These are phyloP conservation scores for Buteo buteo DNA, from an alignment of 2,113 vertebrate genomes.

Conservation along the genomic window DNA sequence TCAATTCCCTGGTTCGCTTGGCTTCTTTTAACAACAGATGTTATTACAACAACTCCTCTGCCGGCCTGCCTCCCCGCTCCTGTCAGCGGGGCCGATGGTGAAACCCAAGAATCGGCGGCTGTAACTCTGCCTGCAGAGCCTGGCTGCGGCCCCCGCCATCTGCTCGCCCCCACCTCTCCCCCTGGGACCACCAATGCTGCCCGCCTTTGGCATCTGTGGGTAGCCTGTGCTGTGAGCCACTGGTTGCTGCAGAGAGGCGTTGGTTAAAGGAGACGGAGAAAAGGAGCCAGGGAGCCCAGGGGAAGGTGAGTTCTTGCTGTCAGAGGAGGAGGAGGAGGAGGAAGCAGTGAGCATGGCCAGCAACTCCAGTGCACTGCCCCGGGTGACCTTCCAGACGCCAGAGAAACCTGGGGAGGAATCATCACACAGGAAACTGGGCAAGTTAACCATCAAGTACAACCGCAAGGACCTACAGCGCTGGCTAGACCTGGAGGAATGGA, in stretches of 20 bases:
- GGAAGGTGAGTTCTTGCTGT: background rate
- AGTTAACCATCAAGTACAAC: conserved; percentile 95
- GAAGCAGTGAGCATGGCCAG: conserved; percentile 73
- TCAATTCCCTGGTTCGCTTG: conserved; percentile 33
- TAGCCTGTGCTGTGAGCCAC: background rate
- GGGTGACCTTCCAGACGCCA: conserved; percentile 84
- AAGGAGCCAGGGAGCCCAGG: background rate
- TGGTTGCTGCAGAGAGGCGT: background rate
- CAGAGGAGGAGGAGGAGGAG: conserved; percentile 33
- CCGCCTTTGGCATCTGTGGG: background rate
- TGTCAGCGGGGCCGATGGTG: background rate
- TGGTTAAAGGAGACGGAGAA: background rate
- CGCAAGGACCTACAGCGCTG: conserved; percentile 91
- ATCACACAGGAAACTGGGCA: conserved; percentile 80
- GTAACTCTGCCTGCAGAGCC: conserved; percentile 11
- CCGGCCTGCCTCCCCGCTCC: conserved; percentile 13
- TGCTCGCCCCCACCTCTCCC: background rate
- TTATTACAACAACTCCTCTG: conserved; percentile 31
- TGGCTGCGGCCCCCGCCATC: background rate
- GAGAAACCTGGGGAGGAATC: conserved; percentile 78
- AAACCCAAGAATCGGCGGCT: conserved; percentile 19
- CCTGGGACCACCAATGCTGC: background rate
- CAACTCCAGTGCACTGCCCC: conserved; percentile 76
- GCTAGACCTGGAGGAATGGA: conserved; percentile 95
- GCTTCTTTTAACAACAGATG: conserved; percentile 55